phyloP scores from a whole-genome alignment of 2,888 invertebrate genomes.

The Hirtodrosophila confusa region DNA sequence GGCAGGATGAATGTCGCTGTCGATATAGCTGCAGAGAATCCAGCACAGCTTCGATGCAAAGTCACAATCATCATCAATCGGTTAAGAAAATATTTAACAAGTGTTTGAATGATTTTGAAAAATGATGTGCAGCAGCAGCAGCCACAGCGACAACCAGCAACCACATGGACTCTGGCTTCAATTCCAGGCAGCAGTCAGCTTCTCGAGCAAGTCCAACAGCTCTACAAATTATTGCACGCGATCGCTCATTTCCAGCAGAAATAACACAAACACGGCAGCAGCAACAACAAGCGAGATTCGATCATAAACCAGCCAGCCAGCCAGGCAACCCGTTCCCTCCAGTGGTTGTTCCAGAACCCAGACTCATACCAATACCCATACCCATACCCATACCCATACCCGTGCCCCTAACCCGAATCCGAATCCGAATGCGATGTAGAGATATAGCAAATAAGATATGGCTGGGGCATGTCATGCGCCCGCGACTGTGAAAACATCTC shows the following conservation, averaged over 20 bases:
- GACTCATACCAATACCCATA: background rate
- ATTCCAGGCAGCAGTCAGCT: constrained; percentile 13
- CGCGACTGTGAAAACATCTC: constrained; percentile 80
- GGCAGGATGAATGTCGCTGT: constrained; percentile 53
- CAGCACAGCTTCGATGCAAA: constrained; percentile 47
- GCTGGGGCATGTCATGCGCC: constrained; percentile 77
- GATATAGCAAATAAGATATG: constrained; percentile 77
- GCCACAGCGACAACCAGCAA: constrained; percentile 20
- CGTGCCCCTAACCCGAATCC: constrained; percentile 22
- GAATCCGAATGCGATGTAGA: constrained; percentile 71
- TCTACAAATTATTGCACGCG: constrained; percentile 76
- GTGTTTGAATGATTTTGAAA: constrained; percentile 83
- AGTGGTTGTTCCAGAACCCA: constrained; percentile 15
- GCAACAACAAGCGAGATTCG: constrained; percentile 41
- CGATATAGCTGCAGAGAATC: constrained; percentile 14
- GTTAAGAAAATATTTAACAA: constrained; percentile 82
- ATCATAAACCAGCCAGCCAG: constrained; percentile 46
- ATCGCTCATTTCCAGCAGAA: constrained; percentile 79
- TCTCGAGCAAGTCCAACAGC: constrained; percentile 43
- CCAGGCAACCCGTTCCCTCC: constrained; percentile 46
- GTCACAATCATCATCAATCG: constrained; percentile 80
- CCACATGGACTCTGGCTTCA: constrained; percentile 15
- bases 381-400: background rate
- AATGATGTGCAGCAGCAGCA: constrained; percentile 77
- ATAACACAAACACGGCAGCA: constrained; percentile 70